These are phyloP conservation scores for Illadopsis cleaveri DNA, from an alignment of 2,113 vertebrate genomes.

Conservation along the genomic window DNA sequence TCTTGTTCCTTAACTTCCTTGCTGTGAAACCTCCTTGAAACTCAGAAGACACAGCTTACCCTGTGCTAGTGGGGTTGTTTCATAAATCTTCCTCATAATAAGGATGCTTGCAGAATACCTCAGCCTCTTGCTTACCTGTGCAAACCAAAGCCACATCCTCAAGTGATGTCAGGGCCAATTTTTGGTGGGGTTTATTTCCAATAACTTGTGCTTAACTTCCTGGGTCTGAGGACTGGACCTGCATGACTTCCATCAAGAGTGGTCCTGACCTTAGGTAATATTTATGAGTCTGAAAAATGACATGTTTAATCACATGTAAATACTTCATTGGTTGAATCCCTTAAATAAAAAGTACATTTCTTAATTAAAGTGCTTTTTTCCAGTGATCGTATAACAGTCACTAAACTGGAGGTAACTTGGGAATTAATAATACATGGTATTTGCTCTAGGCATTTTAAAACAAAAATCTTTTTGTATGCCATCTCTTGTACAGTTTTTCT, in stretches of 20 bases:
- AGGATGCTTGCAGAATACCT: neutral
- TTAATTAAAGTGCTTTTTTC: neutral
- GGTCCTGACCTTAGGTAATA: neutral
- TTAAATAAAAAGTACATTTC: neutral
- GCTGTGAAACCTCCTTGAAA: neutral
- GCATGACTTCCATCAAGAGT: neutral
- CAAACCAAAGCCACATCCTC: neutral
- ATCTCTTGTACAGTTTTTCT: neutral
- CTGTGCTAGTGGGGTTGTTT: neutral
- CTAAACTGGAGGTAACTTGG: neutral
- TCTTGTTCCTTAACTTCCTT: neutral
- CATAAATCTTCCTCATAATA: neutral
- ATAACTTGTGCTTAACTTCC: neutral
- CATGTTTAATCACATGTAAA: neutral
- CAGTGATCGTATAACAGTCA: neutral
- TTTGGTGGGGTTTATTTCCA: neutral
- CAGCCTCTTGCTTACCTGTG: neutral
- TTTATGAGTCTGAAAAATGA: neutral
- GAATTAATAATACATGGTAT: neutral
- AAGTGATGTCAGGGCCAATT: neutral
- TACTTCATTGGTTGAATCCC: neutral
- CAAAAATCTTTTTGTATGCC: neutral
- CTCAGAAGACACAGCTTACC: neutral
- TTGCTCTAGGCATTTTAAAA: neutral
- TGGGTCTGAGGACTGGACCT: neutral